Conservation (phyloP, 2,888 invertebrate species). For the Amiota communis region DNA sequence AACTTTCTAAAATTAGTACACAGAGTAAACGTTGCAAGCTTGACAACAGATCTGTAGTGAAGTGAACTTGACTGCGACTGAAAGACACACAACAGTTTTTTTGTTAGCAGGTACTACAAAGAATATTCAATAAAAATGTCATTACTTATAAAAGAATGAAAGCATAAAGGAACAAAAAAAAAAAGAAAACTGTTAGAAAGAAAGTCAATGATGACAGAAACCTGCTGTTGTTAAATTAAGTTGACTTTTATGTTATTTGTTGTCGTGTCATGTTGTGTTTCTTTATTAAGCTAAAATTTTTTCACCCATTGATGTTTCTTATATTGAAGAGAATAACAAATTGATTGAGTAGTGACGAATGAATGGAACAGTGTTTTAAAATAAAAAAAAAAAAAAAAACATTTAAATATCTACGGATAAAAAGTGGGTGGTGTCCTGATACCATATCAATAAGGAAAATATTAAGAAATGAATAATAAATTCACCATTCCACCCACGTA, state of each 20-base stretch:
- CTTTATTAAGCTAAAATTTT: no score
- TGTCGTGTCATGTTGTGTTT: not conserved
- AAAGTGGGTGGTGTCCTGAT: no score
- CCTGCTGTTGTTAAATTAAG: conserved; percentile 53
- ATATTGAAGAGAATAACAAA: no score
- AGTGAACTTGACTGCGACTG: no score
- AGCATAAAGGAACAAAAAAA: not conserved
- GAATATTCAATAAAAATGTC: conserved; percentile 5
- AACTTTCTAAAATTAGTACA: conserved; percentile 35
- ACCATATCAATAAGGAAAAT: no score
- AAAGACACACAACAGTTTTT: conserved; percentile 8
- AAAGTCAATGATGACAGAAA: conserved; percentile 34
- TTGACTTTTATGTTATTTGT: conserved; percentile 41
- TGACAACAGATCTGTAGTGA: not conserved
- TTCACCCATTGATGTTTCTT: no score
- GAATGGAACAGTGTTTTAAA: no score
- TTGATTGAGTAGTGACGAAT: no score
- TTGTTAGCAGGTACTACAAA: not conserved
- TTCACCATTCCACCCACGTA: no score
- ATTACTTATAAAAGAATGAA: conserved; percentile 21
- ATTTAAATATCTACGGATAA: no score
- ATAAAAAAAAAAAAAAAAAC: no score
- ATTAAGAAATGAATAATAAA: no score
- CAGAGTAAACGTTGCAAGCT: conserved; percentile 15
- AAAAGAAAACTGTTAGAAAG: not conserved